A percentile compares a stretch with the other conserved stretches of the same genome.
Evolutionary conservation across 2,113 vertebrate genomes (phyloP).

Genomic region (Poicephalus gulielmi): DNA sequence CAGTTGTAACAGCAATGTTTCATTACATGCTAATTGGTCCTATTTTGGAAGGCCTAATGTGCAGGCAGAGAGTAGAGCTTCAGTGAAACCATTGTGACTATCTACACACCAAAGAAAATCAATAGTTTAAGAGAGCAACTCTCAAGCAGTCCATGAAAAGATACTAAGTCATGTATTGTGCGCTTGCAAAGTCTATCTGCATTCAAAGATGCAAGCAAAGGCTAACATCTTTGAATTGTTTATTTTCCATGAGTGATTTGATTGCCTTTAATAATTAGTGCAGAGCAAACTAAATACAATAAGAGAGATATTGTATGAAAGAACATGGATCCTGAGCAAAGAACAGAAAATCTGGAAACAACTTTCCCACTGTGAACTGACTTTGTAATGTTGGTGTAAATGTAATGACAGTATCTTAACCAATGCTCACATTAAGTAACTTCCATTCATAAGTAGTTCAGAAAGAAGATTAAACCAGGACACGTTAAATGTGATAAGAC

Average conservation of each 20-base stretch:
- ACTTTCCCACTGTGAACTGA: neutral
- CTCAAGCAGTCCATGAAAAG: neutral
- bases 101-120: neutral
- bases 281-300: neutral
- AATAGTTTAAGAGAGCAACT: neutral
- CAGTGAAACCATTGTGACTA: fast-evolving
- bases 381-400: neutral
- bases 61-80: neutral
- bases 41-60: neutral
- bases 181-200: neutral
- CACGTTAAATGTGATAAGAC: neutral
- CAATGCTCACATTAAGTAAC: neutral
- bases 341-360: neutral
- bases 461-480: neutral
- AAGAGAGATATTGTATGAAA: neutral
- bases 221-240: neutral
- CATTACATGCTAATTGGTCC: neutral
- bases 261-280: neutral
- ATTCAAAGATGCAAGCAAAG: neutral
- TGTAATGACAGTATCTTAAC: neutral
- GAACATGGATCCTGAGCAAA: neutral
- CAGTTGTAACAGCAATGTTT: neutral
- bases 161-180: neutral
- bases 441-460: neutral
- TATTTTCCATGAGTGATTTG: neutral